Base-by-base conservation (phyloP, 2,113 vertebrate species). In the Takifugu flavidus region DNA sequence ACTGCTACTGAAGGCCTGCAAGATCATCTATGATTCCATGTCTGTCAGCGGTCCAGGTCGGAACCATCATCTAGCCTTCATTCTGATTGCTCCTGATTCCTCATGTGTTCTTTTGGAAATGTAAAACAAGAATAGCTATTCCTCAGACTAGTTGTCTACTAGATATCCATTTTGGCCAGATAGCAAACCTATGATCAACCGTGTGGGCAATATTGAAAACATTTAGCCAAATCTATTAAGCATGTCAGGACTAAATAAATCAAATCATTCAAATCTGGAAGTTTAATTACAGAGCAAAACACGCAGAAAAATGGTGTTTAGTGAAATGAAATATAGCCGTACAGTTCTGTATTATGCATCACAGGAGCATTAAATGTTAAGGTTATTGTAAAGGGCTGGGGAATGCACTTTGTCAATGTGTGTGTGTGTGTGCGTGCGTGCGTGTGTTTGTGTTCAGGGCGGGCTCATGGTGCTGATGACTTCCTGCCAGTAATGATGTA, bases 401-500 rank as follows among this genome's bases (percentile, higher is more conserved):
- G 20, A 20, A 20, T 20, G 20, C 20, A 20, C 20, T 20, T 20
- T 20, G 20, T 20, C 20, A 20, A 20, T 39, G 8, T 39, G 34
- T 39, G 64, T 53, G 15, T 69, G 12, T 49, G n/a, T 57, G 45
- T 53, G 43, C 49, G 28, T 56, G 34, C 53, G n/a, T 53, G 20
- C 46, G 53, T 77, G 25, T 84, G 60, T 79, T 27, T 72, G 62
- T 78, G 47, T 70, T 28, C 77, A 98, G 96, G 96, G 39, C 96
- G 93, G 79, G 82, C 77, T 3, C 91, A 95, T 0, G 97, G 97
- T 3, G 97, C 96, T 46, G 97, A 99, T 59, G 96, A 99, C 79
- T 98, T 99, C 89, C 92, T 99, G 51, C 97, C 97, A 0, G 97
- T 99, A 75, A 93, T 99, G 86, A 97, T 99, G 95, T 99, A 98